Base-by-base conservation (phyloP, 2,888 invertebrate genomes). In the Andrena trimmerana region DNA sequence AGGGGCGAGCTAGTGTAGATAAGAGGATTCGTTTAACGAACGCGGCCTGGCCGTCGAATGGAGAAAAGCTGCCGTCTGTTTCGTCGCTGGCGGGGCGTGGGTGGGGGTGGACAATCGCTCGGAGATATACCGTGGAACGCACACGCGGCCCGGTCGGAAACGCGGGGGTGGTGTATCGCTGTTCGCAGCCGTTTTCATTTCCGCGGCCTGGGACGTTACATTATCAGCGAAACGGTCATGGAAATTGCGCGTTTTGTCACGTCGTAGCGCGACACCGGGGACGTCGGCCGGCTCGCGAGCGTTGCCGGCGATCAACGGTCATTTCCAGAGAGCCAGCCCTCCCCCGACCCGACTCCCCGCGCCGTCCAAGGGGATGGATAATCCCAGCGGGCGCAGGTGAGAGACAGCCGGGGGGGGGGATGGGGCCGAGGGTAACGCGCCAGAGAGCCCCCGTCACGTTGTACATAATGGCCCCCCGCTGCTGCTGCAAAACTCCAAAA, bases 401-500 rank as follows among this genome's bases (percentile, higher is more conserved):
- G 71, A 86, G 73, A 85, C 72, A 68, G 50, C 31, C 13, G 31
- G 36, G 7, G 7, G 36, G 7, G 7, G 62, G 78, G 42, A 60
- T 42, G 73, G 70, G 68, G 52, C 20, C 20, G 70, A 72, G 72
- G 63, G 78, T 75, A 85, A 88, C 85, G 67, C 63, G 78, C 83
- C 74, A 57, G 57, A 57, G 57, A 27, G 20, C 24, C 31, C 67
- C 79, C 81, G 88, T 85, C 85, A 88, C 87, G 77, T 89, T 89
- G 42, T 42, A 87, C 78, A 83, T 88, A 85, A 83, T 86, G 69
- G 60, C 60, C 63, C 71, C 57, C 2, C 5, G 65, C 67, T 76
- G 72, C 71, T 42, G 42, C 42, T 42, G 82, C 84, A 91, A 92
- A 92, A 92, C 88, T 92, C 89, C 85, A 87, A 91, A 91, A 90